Evolutionary conservation across 53 echinoderm and acorn worm species (phyloP).

Genomic region (Luidia sarsii): DNA sequence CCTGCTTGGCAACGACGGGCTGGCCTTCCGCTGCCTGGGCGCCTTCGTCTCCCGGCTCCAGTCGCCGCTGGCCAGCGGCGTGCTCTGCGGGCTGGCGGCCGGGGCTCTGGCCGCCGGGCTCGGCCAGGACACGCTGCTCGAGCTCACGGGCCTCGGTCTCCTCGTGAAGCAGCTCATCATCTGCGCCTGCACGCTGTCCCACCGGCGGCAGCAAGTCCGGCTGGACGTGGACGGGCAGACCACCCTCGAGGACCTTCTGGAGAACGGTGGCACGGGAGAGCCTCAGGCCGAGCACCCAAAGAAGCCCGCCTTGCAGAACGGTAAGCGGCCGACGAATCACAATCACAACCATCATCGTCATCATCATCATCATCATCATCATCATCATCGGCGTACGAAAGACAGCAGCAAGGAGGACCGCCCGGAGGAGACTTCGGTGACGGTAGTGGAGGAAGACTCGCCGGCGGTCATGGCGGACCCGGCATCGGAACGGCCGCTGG

Average conservation of each 20-base stretch:
- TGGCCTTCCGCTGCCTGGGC: slow-evolving; percentile 47
- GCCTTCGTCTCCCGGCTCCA: slow-evolving; percentile 24
- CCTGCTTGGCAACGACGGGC: slow-evolving; percentile 55
- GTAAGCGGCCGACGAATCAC: no score
- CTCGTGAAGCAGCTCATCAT: slow-evolving; percentile 40
- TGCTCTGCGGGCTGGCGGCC: slow-evolving; percentile 32
- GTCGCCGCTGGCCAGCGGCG: slow-evolving; percentile 20
- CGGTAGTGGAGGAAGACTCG: background rate
- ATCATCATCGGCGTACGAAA: slow-evolving; percentile 12
- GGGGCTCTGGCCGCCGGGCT: slow-evolving; percentile 23
- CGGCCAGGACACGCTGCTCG: slow-evolving; percentile 15
- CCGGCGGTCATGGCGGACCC: background rate
- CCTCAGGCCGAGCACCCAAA: background rate
- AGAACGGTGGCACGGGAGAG: background rate
- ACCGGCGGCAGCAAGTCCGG: slow-evolving; percentile 41
- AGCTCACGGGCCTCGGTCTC: slow-evolving; percentile 51
- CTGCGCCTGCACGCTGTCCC: slow-evolving; percentile 53
- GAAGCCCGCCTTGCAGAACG: slow-evolving; percentile 16
- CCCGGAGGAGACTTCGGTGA: background rate
- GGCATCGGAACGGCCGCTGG: slow-evolving; percentile 19
- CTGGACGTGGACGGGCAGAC: slow-evolving; percentile 29
- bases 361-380: no score
- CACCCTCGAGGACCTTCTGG: slow-evolving; percentile 28
- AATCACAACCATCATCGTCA: slow-evolving; percentile 10
- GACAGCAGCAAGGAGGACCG: background rate